Conservation (phyloP, 2,797 vertebrate species). For the Malacoctenus gilli region DNA sequence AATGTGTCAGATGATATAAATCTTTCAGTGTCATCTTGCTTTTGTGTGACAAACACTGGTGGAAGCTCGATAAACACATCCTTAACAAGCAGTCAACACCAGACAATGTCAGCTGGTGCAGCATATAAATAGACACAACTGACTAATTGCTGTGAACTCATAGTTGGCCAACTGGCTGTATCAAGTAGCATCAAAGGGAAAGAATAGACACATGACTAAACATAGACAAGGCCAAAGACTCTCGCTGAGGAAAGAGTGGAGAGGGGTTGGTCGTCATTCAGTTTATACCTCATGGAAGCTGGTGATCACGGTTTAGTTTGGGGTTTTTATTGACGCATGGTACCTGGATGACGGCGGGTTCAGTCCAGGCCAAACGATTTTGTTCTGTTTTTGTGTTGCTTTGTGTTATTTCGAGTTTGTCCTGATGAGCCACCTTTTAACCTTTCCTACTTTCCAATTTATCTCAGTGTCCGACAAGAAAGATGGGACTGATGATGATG, state of each 20-base stretch:
- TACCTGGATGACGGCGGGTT: not conserved
- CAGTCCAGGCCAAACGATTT: too few species aligned
- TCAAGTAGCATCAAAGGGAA: slow-evolving; percentile 66
- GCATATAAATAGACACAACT: slow-evolving; percentile 73
- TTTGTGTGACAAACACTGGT: slow-evolving; percentile 42
- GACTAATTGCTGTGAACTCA: slow-evolving; percentile 70
- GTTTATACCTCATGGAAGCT: slow-evolving; percentile 30
- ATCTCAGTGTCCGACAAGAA: too few species aligned
- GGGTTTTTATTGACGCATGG: slow-evolving; percentile 21
- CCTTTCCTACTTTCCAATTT: too few species aligned
- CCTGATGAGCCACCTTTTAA: too few species aligned
- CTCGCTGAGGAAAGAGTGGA: slow-evolving; percentile 12
- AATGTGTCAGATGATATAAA: slow-evolving; percentile 40
- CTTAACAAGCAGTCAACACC: slow-evolving; percentile 59
- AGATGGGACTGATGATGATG: too few species aligned
- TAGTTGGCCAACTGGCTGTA: slow-evolving; percentile 56
- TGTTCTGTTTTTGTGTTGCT: too few species aligned
- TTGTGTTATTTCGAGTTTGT: too few species aligned
- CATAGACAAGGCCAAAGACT: slow-evolving; percentile 46
- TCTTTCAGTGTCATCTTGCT: slow-evolving; percentile 20
- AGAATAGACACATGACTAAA: slow-evolving; percentile 71
- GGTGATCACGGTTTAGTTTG: too few species aligned
- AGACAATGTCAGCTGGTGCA: slow-evolving; percentile 62
- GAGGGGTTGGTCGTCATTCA: slow-evolving; percentile 39
- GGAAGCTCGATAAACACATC: slow-evolving; percentile 61